Evolutionary conservation across 2,888 invertebrate species (phyloP).

Genomic region (Cylloceria caligata): DNA sequence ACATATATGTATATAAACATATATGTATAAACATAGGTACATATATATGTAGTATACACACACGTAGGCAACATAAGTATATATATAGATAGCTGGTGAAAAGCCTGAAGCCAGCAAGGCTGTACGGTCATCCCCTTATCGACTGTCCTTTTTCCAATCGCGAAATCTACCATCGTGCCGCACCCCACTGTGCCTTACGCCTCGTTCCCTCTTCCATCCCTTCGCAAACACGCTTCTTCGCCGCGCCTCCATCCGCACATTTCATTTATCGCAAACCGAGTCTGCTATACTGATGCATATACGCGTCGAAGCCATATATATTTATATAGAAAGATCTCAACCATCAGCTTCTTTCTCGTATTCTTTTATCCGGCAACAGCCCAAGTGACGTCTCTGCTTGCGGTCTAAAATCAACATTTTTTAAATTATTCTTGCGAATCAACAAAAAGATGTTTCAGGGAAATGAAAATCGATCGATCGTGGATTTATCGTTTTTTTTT

Average conservation of each 20-base stretch:
- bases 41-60: neutral
- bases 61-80: neutral
- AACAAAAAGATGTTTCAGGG: neutral
- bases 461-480: neutral
- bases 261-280: constrained; percentile 56
- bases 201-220: constrained; percentile 7
- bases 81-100: neutral
- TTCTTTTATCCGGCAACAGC: constrained; percentile 11
- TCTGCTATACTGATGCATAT: constrained; percentile 9
- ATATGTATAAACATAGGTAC: neutral
- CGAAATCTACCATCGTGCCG: constrained; percentile 62
- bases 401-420: neutral
- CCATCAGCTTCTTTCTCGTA: neutral
- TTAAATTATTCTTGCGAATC: neutral
- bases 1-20: neutral
- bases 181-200: constrained; percentile 21
- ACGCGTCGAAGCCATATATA: neutral
- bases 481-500: too few relatives aligned
- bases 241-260: constrained; percentile 45
- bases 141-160: constrained; percentile 80
- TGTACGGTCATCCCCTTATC: constrained; percentile 70
- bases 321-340: neutral
- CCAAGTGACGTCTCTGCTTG: neutral
- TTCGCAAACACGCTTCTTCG: constrained; percentile 11
- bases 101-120: constrained; percentile 27